Base-by-base conservation (phyloP, 2,113 vertebrate genomes). In the Bolborhynchus lineola region DNA sequence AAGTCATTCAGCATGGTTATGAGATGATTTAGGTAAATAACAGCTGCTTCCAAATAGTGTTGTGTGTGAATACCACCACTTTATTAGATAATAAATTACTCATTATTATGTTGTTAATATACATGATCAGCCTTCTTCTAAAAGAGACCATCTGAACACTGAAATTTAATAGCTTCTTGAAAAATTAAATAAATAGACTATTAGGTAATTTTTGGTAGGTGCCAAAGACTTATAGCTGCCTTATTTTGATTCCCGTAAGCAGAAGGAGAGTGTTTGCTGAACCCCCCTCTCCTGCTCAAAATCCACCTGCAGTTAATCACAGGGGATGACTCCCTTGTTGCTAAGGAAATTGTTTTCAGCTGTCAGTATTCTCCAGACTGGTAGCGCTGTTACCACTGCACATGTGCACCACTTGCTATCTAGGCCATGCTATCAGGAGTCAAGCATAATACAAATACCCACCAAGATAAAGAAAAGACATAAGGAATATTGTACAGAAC, bases 11-110 rank as follows among this genome's bases (percentile, higher is more conserved):
- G 71, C n/a, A 59, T 20, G 29, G 21, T 86, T 88, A 88, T 42
- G 59, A 85, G 31, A 86, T 69, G 20, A 79, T 90, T 92, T 87
- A 93, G 69, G 75, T 93, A 96, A 91, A 91, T 63, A 93, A 91
- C 86, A 95, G 83, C 83, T 91, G 85, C 67, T 84, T 84, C 70
- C 23, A 69, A 91, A 63, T 57, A 62, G 13, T 28, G 14, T 49
- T 89, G 10, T 79, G 26, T 35, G 14, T 67, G 88, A 96, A 82
- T 70, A 81, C 2, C 6, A 52, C 65, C 65, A 65, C 59, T 92
- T 71, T 79, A 71, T 71, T 84, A 75, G 60, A 75, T 72, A 88
- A 88, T 57, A 82, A 90, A 88, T 65, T 87, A 84, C 63, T 93
- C 70, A 80, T 94, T 82, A 82, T 82, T 72, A 41, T 57, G 42